Percentiles rank a stretch among this genome's conserved stretches.
Conservation (phyloP, 1,140 invertebrate species). For the Conus ventricosus region DNA sequence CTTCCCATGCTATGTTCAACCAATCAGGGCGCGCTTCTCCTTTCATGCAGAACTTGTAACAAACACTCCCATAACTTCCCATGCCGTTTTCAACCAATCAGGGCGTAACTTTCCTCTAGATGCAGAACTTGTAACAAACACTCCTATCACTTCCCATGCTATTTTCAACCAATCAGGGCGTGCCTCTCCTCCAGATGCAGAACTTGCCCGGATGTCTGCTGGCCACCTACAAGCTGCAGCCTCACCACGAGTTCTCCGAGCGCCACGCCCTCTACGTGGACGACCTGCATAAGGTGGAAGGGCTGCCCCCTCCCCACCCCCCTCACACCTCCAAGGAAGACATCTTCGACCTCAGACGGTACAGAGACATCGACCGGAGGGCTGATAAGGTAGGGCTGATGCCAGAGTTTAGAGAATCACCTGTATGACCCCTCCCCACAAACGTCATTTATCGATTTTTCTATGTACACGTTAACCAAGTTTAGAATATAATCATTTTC, state of each 20-base stretch:
- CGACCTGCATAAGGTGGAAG: constrained; percentile 43
- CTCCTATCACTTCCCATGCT: no score
- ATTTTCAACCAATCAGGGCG: not conserved
- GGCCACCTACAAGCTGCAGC: constrained; percentile 55
- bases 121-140: not conserved
- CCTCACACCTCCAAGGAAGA: constrained; percentile 43
- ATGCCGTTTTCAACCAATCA: no score
- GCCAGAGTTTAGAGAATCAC: no score
- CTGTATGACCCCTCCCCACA: no score
- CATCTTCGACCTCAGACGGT: constrained; percentile 49
- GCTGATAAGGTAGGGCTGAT: constrained; percentile 47
- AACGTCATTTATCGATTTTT: no score
- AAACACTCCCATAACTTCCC: no score
- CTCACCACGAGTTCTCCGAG: constrained; percentile 43
- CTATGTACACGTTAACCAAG: no score
- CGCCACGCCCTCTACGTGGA: constrained; percentile 51
- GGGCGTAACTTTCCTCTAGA: not conserved
- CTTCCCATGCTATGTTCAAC: no score
- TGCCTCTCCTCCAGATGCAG: not conserved
- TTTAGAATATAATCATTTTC: no score
- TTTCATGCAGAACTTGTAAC: no score
- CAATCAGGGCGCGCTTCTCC: no score
- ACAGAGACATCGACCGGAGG: constrained; percentile 45
- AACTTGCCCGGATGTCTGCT: constrained; percentile 45
- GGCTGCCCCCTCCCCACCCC: constrained; percentile 44